Evolutionary conservation across 1,140 invertebrate species (phyloP), one percentile per base, ranked within the genome.

Genomic region (Limonius californicus): DNA sequence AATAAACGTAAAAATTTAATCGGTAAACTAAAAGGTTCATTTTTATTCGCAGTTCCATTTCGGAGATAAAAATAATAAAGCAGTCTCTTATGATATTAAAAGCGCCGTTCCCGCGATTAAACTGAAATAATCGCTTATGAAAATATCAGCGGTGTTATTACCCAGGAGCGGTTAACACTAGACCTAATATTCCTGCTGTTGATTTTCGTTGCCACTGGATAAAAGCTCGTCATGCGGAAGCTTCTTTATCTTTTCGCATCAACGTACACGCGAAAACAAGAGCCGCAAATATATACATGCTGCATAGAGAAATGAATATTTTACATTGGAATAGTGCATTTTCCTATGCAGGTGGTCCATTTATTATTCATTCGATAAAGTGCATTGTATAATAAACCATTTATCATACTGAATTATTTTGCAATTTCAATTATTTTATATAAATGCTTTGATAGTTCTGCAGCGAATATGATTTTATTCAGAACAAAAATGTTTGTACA

Each of bases 51-150:
- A 47, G 35, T 57, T 57, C 55, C 50, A 32, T 50, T 53, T 20
- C 58, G 21, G 42, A 62, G 68, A 70, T 70, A 68, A 68, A 68
- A 68, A 70, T 70, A 70, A 70, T 70, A 70, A 68, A 70, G 64
- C 60, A 68, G 64, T 70, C 68, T 68, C 66, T 65, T 67, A 66
- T 61, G 66, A 65, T 70, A 70, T 68, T 70, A 70, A 70, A 70
- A 68, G 67, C 64, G 57, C 60, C 64, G 58, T 61, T 67, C 58
- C 60, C 56, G 63, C 67, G 69, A 70, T 70, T 70, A 70, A 64
- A 65, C 67, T 58, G 67, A 64, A 70, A 68, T 70, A 70, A 70
- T 70, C 69, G 69, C 64, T 70, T 70, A 70, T 68, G 68, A 70
- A 70, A 70, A 70, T 70, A 70, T 70, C 68, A 57, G 56, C 23